A percentile compares a stretch with the other conserved stretches of the same genome.
These are phyloP conservation scores for Dromaius novaehollandiae DNA, from an alignment of 2,113 vertebrate genomes.

Conservation along the genomic window DNA sequence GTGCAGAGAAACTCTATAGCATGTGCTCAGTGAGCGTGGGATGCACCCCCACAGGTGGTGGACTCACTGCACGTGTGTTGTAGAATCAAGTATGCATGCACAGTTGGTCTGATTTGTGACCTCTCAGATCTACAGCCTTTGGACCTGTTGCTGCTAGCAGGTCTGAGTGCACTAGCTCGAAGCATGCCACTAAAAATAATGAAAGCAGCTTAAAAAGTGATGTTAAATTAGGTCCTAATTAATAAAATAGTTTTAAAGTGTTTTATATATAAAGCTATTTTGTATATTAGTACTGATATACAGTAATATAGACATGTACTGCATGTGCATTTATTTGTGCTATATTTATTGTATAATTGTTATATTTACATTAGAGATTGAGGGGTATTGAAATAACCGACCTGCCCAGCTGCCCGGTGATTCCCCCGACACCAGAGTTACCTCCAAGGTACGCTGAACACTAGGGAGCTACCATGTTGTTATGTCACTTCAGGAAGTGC, in stretches of 20 bases:
- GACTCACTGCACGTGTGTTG: not conserved
- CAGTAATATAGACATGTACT: slow-evolving; percentile 62
- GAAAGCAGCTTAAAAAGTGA: not conserved
- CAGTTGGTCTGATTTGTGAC: not conserved
- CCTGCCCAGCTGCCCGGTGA: slow-evolving; percentile 84
- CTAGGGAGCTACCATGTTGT: slow-evolving; percentile 74
- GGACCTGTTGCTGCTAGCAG: not conserved
- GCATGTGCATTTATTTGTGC: slow-evolving; percentile 71
- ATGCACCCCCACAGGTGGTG: accelerated
- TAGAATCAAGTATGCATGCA: not conserved
- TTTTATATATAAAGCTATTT: slow-evolving; percentile 41
- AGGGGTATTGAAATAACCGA: slow-evolving; percentile 87
- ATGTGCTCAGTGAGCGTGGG: not conserved
- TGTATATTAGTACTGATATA: slow-evolving; percentile 59
- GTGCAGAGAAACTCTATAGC: not conserved
- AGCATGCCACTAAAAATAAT: not conserved
- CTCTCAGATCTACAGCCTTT: not conserved
- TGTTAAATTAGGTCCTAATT: not conserved
- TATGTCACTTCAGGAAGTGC: slow-evolving; percentile 68
- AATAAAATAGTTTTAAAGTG: slow-evolving; percentile 11
- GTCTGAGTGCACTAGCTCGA: not conserved
- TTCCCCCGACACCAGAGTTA: slow-evolving; percentile 85
- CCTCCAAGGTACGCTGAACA: slow-evolving; percentile 82
- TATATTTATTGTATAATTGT: slow-evolving; percentile 83
- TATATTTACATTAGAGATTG: slow-evolving; percentile 87